Percentiles rank a stretch among this genome's conserved stretches.
Evolutionary conservation across 2,797 vertebrate species (phyloP).

Genomic region (Brachyrhaphis roseni): DNA sequence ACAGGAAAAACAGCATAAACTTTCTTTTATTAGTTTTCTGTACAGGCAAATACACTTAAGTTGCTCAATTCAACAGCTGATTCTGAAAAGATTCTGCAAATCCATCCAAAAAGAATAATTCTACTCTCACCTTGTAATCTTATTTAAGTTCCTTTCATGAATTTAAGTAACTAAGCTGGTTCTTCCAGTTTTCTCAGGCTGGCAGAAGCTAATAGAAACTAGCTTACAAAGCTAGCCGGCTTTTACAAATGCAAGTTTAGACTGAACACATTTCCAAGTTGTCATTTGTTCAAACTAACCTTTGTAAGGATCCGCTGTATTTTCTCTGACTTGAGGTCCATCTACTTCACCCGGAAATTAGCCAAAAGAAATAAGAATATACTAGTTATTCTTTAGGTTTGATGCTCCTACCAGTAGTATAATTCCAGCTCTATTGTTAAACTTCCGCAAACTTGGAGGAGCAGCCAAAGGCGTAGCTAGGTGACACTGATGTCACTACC

Average conservation of each 20-base stretch:
- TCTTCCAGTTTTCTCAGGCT: constrained; percentile 41
- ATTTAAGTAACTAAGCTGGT: constrained; percentile 55
- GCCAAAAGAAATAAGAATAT: background rate
- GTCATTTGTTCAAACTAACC: constrained; percentile 54
- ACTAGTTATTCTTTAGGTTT: rapidly evolving
- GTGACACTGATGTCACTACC: constrained; percentile 1
- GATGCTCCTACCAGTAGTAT: background rate
- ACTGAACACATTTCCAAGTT: rapidly evolving
- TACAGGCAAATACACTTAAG: background rate
- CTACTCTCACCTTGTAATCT: background rate
- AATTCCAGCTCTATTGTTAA: constrained; percentile 14
- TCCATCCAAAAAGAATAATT: background rate
- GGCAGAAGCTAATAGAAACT: background rate
- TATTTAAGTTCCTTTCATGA: background rate
- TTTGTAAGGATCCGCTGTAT: constrained; percentile 76
- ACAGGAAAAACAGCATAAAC: background rate
- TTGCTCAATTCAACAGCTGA: background rate
- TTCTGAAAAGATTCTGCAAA: too few species aligned
- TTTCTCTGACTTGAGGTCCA: constrained; percentile 78
- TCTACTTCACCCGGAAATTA: constrained; percentile 40
- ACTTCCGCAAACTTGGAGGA: constrained; percentile 79
- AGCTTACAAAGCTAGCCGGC: background rate
- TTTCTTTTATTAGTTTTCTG: background rate
- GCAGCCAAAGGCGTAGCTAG: constrained; percentile 7
- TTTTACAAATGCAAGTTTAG: background rate